Evolutionary conservation across 2,113 vertebrate genomes (phyloP).

Genomic region (Cinclus mexicanus): DNA sequence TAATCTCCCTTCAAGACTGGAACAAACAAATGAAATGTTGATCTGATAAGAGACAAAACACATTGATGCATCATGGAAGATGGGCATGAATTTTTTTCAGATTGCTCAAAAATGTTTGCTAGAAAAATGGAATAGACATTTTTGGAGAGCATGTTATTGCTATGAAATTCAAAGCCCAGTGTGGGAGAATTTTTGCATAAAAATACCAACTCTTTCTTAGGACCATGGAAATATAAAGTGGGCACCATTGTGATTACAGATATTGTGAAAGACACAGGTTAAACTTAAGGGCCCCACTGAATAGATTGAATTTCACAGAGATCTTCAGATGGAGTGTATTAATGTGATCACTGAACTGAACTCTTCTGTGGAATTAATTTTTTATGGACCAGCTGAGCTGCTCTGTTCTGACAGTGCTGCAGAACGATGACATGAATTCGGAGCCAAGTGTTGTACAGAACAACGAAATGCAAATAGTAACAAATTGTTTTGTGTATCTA

Average conservation of each 20-base stretch:
- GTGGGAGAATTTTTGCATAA: not conserved
- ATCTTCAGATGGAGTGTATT: not conserved
- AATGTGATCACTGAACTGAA: not conserved
- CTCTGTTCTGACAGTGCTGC: not conserved
- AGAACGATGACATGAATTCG: not conserved
- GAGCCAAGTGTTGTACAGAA: not conserved
- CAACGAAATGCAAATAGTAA: not conserved
- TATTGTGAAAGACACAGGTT: not conserved
- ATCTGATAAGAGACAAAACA: not conserved
- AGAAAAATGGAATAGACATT: not conserved
- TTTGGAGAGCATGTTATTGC: not conserved
- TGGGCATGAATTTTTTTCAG: not conserved
- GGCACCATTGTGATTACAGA: not conserved
- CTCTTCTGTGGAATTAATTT: not conserved
- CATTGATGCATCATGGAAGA: not conserved
- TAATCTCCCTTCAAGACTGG: not conserved
- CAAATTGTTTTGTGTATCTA: not conserved
- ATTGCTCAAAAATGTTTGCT: not conserved
- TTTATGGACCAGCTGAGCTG: not conserved
- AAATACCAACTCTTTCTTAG: not conserved
- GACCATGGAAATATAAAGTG: not conserved
- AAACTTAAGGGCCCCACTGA: not conserved
- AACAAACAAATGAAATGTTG: not conserved
- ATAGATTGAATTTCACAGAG: not conserved
- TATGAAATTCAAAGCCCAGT: not conserved